Evolutionary conservation across 2,113 vertebrate genomes (phyloP).

Genomic region (Cyphomyrus plagiostoma): DNA sequence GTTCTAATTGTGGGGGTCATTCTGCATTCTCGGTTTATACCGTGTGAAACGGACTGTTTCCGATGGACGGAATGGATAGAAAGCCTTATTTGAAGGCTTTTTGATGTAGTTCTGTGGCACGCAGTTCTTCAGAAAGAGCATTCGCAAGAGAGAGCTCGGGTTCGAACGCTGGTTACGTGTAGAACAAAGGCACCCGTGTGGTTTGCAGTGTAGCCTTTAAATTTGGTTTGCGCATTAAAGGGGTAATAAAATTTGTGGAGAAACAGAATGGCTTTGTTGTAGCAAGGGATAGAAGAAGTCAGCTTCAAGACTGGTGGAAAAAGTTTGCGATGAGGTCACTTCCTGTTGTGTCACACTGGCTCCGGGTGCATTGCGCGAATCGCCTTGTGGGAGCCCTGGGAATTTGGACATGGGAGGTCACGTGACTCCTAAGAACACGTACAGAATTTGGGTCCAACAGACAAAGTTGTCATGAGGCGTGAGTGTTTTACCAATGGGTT

Average conservation of each 20-base stretch:
- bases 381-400: slow-evolving; percentile 19
- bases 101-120: neutral
- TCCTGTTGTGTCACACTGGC: slow-evolving; percentile 19
- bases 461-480: slow-evolving; percentile 46
- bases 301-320: neutral
- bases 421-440: slow-evolving; percentile 14
- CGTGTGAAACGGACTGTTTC: neutral
- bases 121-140: neutral
- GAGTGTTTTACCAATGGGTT: neutral
- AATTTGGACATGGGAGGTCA: slow-evolving; percentile 19
- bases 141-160: neutral
- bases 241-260: slow-evolving; percentile 31
- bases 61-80: neutral
- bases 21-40: neutral
- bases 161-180: neutral
- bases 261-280: slow-evolving; percentile 55
- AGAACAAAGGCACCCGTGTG: neutral
- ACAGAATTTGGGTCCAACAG: neutral
- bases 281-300: slow-evolving; percentile 2
- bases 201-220: neutral
- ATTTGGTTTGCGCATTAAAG: slow-evolving; percentile 35
- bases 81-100: neutral
- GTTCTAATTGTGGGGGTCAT: neutral
- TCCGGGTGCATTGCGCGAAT: neutral
- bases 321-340: slow-evolving; percentile 13